Evolutionary conservation across 1,140 invertebrate genomes (phyloP), one percentile per base, ranked within the genome.

Genomic region (Musca domestica): DNA sequence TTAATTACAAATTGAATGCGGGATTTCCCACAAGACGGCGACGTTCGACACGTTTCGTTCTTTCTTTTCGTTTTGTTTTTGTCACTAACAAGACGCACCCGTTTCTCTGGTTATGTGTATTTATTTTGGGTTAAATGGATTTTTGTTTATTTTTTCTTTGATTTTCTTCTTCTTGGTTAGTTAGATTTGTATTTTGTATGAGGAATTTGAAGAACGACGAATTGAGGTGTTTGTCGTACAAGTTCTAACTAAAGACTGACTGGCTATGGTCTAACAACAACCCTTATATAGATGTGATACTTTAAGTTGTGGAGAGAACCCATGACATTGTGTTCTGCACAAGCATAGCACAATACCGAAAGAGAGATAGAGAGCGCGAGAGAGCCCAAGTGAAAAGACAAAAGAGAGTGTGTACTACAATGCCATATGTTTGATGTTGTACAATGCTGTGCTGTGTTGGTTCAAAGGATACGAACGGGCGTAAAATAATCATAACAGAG

Each of bases 261-360:
- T 67, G 34, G 49, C 19, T 22, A 30, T 47, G 25, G 51, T 14
- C 27, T 4, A 34, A 17, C 9, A 47, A 30, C 66, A 67, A 67
- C 66, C 66, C 66, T 67, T 67, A 67, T 67, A 67, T 67, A 67
- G 66, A 67, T 61, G 30, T 67, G 30, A 48, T 49, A 14, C 10
- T 23, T 65, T 65, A 47, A 12, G 20, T 25, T 27, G 46, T 51
- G 22, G 64, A 65, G 41, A 51, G 48, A 17, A 51, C 7, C 2
- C 46, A 49, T 25, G 64, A 15, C 15, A 34, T 15, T 17, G 19
- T 9, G 19, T 47, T 17, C 15, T 69, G 48, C 71, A 68, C 71
- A 66, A 69, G 64, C 64, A 65, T 67, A 51, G n/a, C n/a, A n/a
- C n/a, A n/a, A n/a, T n/a, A 67, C 52, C 49, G 27, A 61, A 54